These are phyloP conservation scores for Meteorus cinctellus DNA, from an alignment of 2,888 invertebrate species.

Conservation along the genomic window DNA sequence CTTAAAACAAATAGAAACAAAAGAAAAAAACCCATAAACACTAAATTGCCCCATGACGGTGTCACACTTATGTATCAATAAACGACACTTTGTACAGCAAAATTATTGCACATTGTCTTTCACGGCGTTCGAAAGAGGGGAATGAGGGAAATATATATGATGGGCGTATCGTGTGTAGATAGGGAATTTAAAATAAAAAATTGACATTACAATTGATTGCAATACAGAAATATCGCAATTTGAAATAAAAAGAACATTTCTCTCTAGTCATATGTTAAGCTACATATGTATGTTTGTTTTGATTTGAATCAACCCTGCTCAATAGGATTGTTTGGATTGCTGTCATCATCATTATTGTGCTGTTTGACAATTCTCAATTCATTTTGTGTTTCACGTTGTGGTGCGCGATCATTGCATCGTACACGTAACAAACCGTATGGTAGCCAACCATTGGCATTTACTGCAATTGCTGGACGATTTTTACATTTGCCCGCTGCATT, in stretches of 20 bases:
- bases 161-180: no score
- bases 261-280: not conserved
- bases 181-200: no score
- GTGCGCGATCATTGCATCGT: slow-evolving; percentile 62
- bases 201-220: no score
- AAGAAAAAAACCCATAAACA: not conserved
- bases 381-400: slow-evolving; percentile 51
- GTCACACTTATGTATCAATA: not conserved
- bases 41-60: not conserved
- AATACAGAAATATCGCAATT: no score
- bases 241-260: not conserved
- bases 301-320: slow-evolving; percentile 61
- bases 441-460: slow-evolving; percentile 66
- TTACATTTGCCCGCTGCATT: slow-evolving; percentile 73
- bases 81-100: slow-evolving; percentile 30
- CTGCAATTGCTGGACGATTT: slow-evolving; percentile 55
- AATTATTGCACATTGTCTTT: slow-evolving; percentile 36
- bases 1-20: not conserved
- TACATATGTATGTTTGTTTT: not conserved
- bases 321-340: slow-evolving; percentile 53
- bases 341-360: slow-evolving; percentile 43
- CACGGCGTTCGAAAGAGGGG: slow-evolving; percentile 7
- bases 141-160: not conserved
- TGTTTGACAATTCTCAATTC: slow-evolving; percentile 57
- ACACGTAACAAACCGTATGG: slow-evolving; percentile 68